Conservation (phyloP, 2,888 invertebrate genomes). For the Lepetodrilus schrolli region DNA sequence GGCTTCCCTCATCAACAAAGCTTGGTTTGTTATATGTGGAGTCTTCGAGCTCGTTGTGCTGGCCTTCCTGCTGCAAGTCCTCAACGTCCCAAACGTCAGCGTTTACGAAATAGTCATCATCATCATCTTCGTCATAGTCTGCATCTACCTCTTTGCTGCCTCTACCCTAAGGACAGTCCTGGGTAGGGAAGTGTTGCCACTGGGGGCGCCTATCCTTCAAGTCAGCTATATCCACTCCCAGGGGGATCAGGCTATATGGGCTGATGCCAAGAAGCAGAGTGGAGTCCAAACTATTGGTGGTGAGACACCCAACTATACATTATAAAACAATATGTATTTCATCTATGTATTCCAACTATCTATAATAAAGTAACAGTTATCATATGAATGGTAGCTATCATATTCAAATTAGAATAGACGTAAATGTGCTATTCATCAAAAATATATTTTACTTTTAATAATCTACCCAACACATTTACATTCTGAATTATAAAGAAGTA, state of each 20-base stretch:
- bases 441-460: too few species aligned
- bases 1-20: constrained; percentile 51
- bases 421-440: too few species aligned
- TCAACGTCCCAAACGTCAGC: constrained; percentile 39
- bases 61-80: constrained; percentile 43
- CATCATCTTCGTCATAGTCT: constrained; percentile 49
- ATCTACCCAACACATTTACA: too few species aligned
- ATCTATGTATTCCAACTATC: too few species aligned
- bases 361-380: too few species aligned
- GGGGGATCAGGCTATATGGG: constrained; percentile 48
- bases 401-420: too few species aligned
- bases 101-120: constrained; percentile 51
- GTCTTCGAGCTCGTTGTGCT: constrained; percentile 49
- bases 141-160: constrained; percentile 51
- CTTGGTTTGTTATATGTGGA: constrained; percentile 46
- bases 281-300: constrained; percentile 58
- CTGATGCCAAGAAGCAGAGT: constrained; percentile 47
- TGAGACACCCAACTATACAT: too few species aligned
- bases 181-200: constrained; percentile 49
- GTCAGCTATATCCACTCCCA: constrained; percentile 54
- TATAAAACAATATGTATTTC: too few species aligned
- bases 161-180: constrained; percentile 41
- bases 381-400: too few species aligned
- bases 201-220: constrained; percentile 52
- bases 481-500: too few species aligned